A percentile compares a stretch with the other conserved stretches of the same genome.
Evolutionary conservation across 2,113 vertebrate genomes (phyloP).

Genomic region (Riparia riparia): DNA sequence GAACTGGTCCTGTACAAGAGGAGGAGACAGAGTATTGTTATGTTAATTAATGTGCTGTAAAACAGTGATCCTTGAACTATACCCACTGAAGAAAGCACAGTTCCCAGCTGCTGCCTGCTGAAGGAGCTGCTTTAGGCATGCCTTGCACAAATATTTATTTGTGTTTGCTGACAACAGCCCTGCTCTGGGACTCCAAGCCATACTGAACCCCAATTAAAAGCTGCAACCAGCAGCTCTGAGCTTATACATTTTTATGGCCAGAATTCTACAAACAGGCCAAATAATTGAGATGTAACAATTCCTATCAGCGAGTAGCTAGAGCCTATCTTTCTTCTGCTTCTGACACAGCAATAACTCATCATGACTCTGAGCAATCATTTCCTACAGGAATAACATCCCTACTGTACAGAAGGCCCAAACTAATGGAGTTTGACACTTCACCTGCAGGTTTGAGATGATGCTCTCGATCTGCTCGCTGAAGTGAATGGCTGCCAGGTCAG

Average conservation of each 20-base stretch:
- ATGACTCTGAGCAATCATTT: background rate
- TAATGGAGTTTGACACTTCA: constrained; percentile 27
- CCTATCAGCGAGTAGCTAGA: background rate
- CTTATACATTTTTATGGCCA: background rate
- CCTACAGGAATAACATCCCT: background rate
- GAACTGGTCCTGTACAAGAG: constrained; percentile 79
- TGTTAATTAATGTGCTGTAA: background rate
- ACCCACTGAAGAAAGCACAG: background rate
- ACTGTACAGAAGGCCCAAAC: background rate
- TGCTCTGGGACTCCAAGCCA: background rate
- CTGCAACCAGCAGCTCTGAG: background rate
- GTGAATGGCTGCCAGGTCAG: constrained; percentile 89
- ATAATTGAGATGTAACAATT: background rate
- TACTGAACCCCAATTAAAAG: background rate
- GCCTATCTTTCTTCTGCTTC: background rate
- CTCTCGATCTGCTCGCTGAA: constrained; percentile 83
- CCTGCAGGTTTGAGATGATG: constrained; percentile 87
- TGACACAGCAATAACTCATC: background rate
- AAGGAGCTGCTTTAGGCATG: background rate
- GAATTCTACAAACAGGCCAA: background rate
- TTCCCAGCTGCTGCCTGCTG: background rate
- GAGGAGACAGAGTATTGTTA: background rate
- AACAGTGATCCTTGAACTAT: background rate
- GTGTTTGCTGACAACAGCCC: background rate
- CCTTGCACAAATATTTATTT: background rate